These are phyloP conservation scores for Serripes groenlandicus DNA, from an alignment of 2,888 invertebrate genomes.

Conservation along the genomic window DNA sequence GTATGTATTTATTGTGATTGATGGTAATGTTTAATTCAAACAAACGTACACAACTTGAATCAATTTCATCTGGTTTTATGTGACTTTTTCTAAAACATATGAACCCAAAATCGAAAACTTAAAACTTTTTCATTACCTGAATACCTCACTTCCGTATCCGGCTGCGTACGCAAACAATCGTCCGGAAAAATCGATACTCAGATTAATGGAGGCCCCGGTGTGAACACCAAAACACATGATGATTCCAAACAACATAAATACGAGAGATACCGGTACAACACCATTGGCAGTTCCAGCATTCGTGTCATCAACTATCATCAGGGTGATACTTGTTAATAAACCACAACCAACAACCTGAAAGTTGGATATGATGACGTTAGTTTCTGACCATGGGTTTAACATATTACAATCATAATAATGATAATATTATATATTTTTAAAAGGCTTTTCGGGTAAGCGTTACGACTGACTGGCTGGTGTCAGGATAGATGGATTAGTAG, in stretches of 20 bases:
- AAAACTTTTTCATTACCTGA: constrained; percentile 58
- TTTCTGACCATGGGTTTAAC: background rate
- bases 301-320: constrained; percentile 47
- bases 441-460: no score
- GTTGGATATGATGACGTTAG: no score
- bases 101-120: background rate
- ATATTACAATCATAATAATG: no score
- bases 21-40: background rate
- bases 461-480: no score
- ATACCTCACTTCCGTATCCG: constrained; percentile 61
- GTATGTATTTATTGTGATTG: background rate
- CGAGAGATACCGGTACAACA: constrained; percentile 44
- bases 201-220: constrained; percentile 60
- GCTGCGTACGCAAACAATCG: constrained; percentile 36
- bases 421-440: no score
- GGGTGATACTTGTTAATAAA: constrained; percentile 46
- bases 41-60: background rate
- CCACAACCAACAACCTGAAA: constrained; percentile 59
- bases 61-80: background rate
- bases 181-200: constrained; percentile 55
- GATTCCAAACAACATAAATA: constrained; percentile 53
- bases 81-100: background rate
- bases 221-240: constrained; percentile 51
- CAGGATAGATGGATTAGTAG: no score
- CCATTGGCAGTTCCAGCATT: constrained; percentile 49